Evolutionary conservation across 2,113 vertebrate genomes (phyloP), one percentile per base, ranked within the genome.

Genomic region (Scalopus aquaticus): DNA sequence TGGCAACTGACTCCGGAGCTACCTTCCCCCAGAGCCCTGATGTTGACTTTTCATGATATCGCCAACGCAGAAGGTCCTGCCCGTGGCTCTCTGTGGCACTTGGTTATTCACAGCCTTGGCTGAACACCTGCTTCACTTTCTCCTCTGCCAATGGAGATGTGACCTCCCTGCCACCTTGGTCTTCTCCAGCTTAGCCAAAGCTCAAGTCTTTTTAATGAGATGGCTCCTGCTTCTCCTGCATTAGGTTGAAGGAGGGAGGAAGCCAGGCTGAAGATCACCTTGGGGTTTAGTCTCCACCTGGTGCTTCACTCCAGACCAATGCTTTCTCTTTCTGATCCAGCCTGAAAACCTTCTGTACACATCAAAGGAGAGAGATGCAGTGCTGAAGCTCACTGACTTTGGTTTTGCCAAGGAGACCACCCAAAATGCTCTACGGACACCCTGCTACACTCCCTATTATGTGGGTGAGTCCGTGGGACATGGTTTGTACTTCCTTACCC

Each of bases 331-430:
- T 56, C 93, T 51, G 88, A 96, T 79, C 37, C 97, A 99, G 99
- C 99, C 99, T 46, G 99, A 99, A 98, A 99, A 99, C 97, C 98
- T 99, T 95, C 98, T 99, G 37, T 99, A 99, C 97, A 99, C 98
- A 0, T 98, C 97, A 44, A 99, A 99, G 98, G 98, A 98, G 26
- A 98, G 93, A 95, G 99, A 98, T 1, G 95, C 98, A 0, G 97
- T 99, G 56, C 99, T 99, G 92, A 99, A 99, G 95, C 99, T 99
- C 89, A 99, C 99, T 2, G 99, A 99, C 97, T 99, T 99, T 79
- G 99, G 99, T 67, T 99, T 99, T 97, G 99, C 99, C 88, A 99
- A 99, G 96, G 99, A 99, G 98, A 99, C 99, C 12, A 99, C 99
- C 0, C 99, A 99, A 96, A 99, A 99, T 94, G 98, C 99, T 0